Base-by-base conservation (phyloP, 2,888 invertebrate species). In the Xestia c-nigrum region DNA sequence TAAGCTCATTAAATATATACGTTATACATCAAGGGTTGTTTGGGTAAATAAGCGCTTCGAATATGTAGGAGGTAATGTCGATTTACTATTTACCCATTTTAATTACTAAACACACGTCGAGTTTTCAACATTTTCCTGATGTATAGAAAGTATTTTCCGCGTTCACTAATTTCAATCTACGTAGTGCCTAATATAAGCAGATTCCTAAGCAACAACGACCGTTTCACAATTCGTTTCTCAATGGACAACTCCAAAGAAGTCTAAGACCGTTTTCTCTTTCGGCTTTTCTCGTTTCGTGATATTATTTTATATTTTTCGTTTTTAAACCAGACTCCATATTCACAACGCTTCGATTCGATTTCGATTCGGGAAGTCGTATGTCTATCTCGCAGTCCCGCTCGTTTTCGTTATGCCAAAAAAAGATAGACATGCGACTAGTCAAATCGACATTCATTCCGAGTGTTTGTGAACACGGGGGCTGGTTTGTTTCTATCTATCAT, bases 1-100 rank as follows among this genome's bases (percentile, higher is more conserved):
- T 24, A 74, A 59, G 38, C 72, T 47, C 38, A 47, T 40, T 72
- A 4, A 2, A 74, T 74, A 59, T n/a, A n/a, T n/a, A n/a, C n/a
- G n/a, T n/a, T n/a, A 31, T 19, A 74, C 38, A 38, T 57, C 2
- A 57, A 24, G 24, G 57, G 38, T 24, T 19, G 9, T 38, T 47
- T 38, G 6, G 24, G 24, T 55, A n/a, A 10, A n/a, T 52, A n/a
- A 52, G 21, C 21, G 10, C n/a, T 52, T 59, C 24, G 24, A 72
- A 47, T 73, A 73, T 38, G 55, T 19, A 38, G 16, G 21, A 31
- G 12, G 12, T 47, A 12, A 55, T n/a, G n/a, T 10, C 1, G n/a
- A n/a, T 55, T n/a, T n/a, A n/a, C n/a, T 12, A 55, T 55, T n/a
- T n/a, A n/a, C 5, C n/a, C 12, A 55, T n/a, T 55, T 63, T 14